Evolutionary conservation across 2,888 invertebrate genomes (phyloP).

Genomic region (Lutraria lutraria): DNA sequence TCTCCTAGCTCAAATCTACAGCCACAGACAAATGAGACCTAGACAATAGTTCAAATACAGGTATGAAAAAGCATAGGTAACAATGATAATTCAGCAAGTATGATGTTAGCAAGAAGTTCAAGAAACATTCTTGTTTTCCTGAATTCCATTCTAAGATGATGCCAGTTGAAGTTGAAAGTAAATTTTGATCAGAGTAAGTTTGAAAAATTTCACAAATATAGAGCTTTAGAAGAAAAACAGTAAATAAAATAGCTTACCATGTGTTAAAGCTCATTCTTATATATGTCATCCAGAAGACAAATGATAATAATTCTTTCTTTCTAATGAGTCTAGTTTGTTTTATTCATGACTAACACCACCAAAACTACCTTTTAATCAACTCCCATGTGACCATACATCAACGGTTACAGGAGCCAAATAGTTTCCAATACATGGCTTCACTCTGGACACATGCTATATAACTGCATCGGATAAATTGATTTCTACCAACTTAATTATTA

Average conservation of each 20-base stretch:
- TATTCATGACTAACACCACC: slow-evolving; percentile 27
- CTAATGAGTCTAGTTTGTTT: slow-evolving; percentile 27
- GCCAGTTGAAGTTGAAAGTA: background rate
- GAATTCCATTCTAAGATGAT: no score
- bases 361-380: background rate
- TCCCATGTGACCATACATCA: background rate
- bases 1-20: no score
- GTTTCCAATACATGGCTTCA: background rate
- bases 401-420: background rate
- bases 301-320: background rate
- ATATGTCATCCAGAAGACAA: background rate
- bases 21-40: no score
- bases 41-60: no score
- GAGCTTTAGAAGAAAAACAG: background rate
- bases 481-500: slow-evolving; percentile 15
- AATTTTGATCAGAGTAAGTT: background rate
- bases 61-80: background rate
- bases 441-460: background rate
- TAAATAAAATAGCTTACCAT: background rate
- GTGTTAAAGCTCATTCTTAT: background rate
- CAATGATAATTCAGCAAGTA: background rate
- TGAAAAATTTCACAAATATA: background rate
- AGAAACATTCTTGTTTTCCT: no score
- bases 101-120: no score
- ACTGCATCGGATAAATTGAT: slow-evolving; percentile 30